Base-by-base conservation (phyloP, 2,797 vertebrate species). In the Cuculus canorus region DNA sequence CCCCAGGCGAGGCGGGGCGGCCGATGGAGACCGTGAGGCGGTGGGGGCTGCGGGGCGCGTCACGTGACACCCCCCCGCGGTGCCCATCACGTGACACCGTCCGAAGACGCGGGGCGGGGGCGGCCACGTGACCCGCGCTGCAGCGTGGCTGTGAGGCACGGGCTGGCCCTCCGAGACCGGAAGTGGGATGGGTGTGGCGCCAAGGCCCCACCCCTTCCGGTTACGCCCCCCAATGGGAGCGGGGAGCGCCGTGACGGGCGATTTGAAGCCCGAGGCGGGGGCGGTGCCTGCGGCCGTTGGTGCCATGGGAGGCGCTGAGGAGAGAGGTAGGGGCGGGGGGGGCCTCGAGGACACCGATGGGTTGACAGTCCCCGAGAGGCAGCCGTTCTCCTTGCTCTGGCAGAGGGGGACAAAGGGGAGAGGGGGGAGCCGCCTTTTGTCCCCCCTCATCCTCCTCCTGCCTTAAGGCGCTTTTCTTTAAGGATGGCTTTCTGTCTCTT, bases 241-340 rank as follows among this genome's bases (percentile, higher is more conserved):
- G 12, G 23, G 9, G 70, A 21, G 13, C 15, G 61, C 32, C 2
- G 41, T 3, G 17, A 11, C 35, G 59, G 18, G 8, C 13, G 3
- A 1, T 96, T 96, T 76, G 82, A 96, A 94, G 52, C 7, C 8
- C 47, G 7, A 14, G 37, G n/a, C 24, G 37, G n/a, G 27, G n/a
- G 7, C 43, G 43, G 10, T 12, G 4, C 2, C 43, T 43, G 43
- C 2, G 12, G 6, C 66, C 30, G 82, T 82, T 76, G 37, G 7
- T 13, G 39, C 37, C 5, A 97, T 97, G 97, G 89, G 80, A 53
- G 57, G 28, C 35, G 22, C 89, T 8, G 89, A 60, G 80, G 86
- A 93, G 2, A 7, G 37, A 96, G 96, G 97, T 96, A 96, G 66
- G 43, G 43, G 12, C 43, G 43, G 43, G 43, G 43, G 43, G 43